Evolutionary conservation across 2,888 invertebrate species (phyloP).

Genomic region (Pheosia gnoma): DNA sequence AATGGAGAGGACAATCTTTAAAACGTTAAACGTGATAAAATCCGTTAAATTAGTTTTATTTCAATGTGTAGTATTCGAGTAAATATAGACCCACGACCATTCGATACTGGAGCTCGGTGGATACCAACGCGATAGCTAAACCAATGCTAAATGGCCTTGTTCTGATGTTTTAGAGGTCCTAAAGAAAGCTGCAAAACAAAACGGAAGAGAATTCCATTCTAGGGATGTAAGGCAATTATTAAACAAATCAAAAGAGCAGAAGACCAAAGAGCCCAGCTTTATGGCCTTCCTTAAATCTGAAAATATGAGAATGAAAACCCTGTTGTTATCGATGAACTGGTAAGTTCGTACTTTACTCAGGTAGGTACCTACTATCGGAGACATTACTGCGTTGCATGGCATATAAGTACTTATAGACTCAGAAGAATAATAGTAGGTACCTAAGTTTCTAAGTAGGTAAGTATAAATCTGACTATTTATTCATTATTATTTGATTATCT

Average conservation of each 20-base stretch:
- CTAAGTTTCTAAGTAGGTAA: too few species aligned
- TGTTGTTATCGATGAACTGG: conserved; percentile 82
- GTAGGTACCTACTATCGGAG: neutral
- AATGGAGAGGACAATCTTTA: too few species aligned
- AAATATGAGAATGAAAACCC: conserved; percentile 78
- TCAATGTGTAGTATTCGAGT: too few species aligned
- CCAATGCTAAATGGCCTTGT: neutral
- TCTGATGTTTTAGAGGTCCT: conserved; percentile 56
- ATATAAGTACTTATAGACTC: neutral
- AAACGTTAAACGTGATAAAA: too few species aligned
- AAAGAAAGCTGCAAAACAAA: conserved; percentile 56
- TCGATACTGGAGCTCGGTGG: too few species aligned
- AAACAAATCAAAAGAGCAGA: conserved; percentile 29
- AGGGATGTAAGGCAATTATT: conserved; percentile 46
- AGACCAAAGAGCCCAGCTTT: conserved; percentile 58
- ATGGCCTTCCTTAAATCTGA: conserved; percentile 73
- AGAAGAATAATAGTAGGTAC: too few species aligned
- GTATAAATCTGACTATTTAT: too few species aligned
- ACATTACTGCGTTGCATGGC: too few species aligned
- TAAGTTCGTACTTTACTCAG: conserved; percentile 48
- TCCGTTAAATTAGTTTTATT: too few species aligned
- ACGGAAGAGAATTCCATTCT: conserved; percentile 47
- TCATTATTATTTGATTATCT: too few species aligned
- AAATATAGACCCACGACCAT: too few species aligned
- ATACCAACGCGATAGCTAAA: too few species aligned